Base-by-base conservation (phyloP, 1,140 invertebrate genomes). In the Cyclina sinensis region DNA sequence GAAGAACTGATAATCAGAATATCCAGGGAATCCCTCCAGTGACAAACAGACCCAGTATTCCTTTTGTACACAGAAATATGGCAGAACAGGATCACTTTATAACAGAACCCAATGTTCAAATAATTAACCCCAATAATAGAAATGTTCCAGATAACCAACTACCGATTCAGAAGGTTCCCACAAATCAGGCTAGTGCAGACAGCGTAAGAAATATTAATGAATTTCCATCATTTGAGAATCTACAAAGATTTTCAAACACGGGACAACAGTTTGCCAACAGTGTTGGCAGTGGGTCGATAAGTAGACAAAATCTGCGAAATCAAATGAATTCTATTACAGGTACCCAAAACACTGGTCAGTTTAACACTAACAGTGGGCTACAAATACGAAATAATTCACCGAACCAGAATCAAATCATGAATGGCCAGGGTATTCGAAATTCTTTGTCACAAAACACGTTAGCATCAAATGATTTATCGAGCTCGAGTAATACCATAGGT, bases 81-180 rank as follows among this genome's bases (percentile, higher is more conserved):
- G 74, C 2, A 0, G 46, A 76, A 14, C 1, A 30, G 7, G 74
- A 78, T 27, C 30, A 21, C 32, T 78, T 78, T 78, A 78, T 35
- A 35, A 78, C 74, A 1, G 74, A 78, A 4, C 43, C 74, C 12
- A 78, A 78, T 78, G 74, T 78, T 9, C 74, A 78, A 54, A 12
- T 78, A 51, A 51, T 78, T 21, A 78, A 78, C 74, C 43, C 43
- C 32, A 78, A 30, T 35, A 78, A 51, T 48, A 7, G 48, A 27
- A 74, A 48, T 1, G 39, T 48, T 37, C 65, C 65, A 0, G 37
- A 65, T 27, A 73, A 74, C 39, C 39, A 1, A 27, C 70, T 48
- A 74, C 46, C 30, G 9, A 73, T 32, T 48, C 70, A 74, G 48
- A 74, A 48, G 24, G 24, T 37, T 14, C 21, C n/a, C 4, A 18